Base-by-base conservation (phyloP, 1,140 invertebrate species). In the Telenomus remus region DNA sequence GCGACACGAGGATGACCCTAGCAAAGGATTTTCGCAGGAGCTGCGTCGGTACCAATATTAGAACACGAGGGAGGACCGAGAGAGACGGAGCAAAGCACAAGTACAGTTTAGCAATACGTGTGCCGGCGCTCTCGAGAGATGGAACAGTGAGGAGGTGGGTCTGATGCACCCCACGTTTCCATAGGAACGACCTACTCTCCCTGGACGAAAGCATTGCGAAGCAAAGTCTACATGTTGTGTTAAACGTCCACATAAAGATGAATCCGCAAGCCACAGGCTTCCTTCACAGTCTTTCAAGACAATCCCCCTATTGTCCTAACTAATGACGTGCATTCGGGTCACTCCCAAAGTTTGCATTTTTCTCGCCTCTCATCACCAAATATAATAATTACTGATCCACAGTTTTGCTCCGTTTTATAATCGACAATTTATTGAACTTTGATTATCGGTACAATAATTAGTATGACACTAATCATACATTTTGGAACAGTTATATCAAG, bases 141-240 rank as follows among this genome's bases (percentile, higher is more conserved):
- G 56, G 42, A 68, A 72, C 50, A 48, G 46, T 15, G 57, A 64
- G 68, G 64, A 57, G 74, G 77, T 77, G 72, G 82, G 82, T 84
- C 81, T 79, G 84, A 85, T 86, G 84, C 85, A 84, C 83, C 80
- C 79, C 79, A 68, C 79, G 85, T 87, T 82, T 79, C 84, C 83
- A 86, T 86, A 81, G 84, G 80, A 85, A 86, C 85, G 86, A 87
- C 86, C 86, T 87, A 87, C 85, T 86, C 85, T 86, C 86, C 85
- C 84, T 84, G 84, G 82, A 83, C 81, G 80, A 83, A 82, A 83
- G 81, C 81, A 83, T 80, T 74, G 76, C 66, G 59, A 65, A 76
- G 47, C 76, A 50, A 68, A 72, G 72, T 65, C 65, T 79, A 61
- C 78, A 68, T 79, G 64, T 56, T 76, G 76, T 79, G 80, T 83